A percentile compares a stretch with the other conserved stretches of the same genome.
Evolutionary conservation across 1,140 invertebrate genomes (phyloP).

Genomic region (Drosophila kepulauana): DNA sequence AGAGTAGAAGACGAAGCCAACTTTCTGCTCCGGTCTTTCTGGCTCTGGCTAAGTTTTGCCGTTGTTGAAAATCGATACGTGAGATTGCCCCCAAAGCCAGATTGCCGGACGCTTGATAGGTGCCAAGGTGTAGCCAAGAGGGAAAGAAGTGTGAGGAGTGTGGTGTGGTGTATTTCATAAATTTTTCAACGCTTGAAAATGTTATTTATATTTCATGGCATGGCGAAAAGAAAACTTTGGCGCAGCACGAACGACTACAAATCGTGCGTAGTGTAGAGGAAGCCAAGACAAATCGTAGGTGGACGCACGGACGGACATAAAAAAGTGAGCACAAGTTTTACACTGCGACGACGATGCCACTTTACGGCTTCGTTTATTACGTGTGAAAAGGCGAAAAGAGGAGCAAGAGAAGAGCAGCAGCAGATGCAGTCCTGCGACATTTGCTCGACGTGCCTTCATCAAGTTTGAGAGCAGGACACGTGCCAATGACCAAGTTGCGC

Average conservation of each 20-base stretch:
- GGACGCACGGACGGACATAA: slow-evolving; percentile 26
- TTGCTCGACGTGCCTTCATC: slow-evolving; percentile 53
- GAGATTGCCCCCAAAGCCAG: slow-evolving; percentile 46
- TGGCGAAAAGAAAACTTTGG: slow-evolving; percentile 70
- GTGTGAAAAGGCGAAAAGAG: slow-evolving; percentile 73
- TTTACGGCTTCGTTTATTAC: slow-evolving; percentile 82
- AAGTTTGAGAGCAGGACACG: slow-evolving; percentile 66
- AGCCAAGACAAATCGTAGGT: slow-evolving; percentile 52
- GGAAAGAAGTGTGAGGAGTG: neutral
- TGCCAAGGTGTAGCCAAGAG: neutral
- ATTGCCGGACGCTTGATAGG: slow-evolving; percentile 30
- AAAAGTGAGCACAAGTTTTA: slow-evolving; percentile 71
- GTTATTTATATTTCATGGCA: slow-evolving; percentile 82
- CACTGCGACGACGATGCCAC: slow-evolving; percentile 52
- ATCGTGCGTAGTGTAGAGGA: slow-evolving; percentile 69
- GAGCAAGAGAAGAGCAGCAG: neutral
- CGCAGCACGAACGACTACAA: slow-evolving; percentile 81
- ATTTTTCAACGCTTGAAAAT: slow-evolving; percentile 79
- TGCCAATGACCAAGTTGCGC: slow-evolving; percentile 65
- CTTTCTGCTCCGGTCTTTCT: slow-evolving; percentile 27
- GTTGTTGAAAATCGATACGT: slow-evolving; percentile 71
- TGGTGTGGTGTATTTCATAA: slow-evolving; percentile 74
- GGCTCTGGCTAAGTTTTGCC: slow-evolving; percentile 48
- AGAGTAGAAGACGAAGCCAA: slow-evolving; percentile 20
- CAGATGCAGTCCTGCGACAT: slow-evolving; percentile 56